These are phyloP conservation scores for Rhimphoctona megacephalus DNA, from an alignment of 2,888 invertebrate species.

Conservation along the genomic window DNA sequence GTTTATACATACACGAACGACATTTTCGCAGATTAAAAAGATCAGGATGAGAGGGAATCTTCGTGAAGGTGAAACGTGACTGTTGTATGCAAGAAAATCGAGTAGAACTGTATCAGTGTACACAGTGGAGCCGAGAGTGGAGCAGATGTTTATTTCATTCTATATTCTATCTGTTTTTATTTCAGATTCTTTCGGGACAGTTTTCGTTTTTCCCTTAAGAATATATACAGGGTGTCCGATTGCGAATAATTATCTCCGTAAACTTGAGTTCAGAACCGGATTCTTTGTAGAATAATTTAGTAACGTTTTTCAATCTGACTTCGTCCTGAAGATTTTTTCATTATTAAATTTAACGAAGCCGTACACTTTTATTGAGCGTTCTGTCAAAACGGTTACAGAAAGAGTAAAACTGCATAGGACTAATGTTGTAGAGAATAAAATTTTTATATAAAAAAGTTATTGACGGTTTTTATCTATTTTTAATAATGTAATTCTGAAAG, in stretches of 20 bases:
- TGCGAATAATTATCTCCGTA: background rate
- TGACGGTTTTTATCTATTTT: background rate
- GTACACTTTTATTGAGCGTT: background rate
- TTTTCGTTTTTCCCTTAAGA: constrained; percentile 3
- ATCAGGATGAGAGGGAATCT: constrained; percentile 29
- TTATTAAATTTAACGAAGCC: background rate
- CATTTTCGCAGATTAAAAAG: constrained; percentile 58
- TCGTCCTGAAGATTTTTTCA: background rate
- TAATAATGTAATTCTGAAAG: background rate
- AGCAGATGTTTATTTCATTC: constrained; percentile 59
- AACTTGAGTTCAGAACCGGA: background rate
- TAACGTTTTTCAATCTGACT: background rate
- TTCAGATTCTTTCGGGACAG: constrained; percentile 15
- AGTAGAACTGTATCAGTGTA: background rate
- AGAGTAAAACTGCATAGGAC: background rate
- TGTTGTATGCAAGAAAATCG: constrained; percentile 40
- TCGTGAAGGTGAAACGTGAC: constrained; percentile 41
- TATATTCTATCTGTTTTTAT: constrained; percentile 1
- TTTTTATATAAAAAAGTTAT: background rate
- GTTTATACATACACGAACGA: background rate
- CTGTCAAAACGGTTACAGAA: background rate
- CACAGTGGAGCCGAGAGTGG: constrained; percentile 46
- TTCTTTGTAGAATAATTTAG: background rate
- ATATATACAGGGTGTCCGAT: background rate
- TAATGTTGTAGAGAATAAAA: background rate